Evolutionary conservation across 2,113 vertebrate genomes (phyloP), one percentile per base, ranked within the genome.

Genomic region (Corythoichthys intestinalis): DNA sequence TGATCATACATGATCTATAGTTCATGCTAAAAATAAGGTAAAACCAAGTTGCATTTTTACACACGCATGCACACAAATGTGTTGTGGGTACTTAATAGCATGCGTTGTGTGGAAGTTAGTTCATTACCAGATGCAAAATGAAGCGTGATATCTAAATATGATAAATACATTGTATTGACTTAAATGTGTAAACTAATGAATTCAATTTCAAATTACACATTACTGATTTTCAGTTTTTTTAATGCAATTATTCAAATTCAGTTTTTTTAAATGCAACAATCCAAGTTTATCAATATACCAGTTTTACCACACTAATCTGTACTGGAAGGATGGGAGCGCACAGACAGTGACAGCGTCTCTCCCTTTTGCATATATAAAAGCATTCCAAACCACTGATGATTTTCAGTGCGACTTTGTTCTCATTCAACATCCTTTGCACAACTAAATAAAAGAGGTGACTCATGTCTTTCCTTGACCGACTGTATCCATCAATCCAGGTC

Each of bases 321-420:
- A 28, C 6, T 53, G 52, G 0, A 6, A n/a, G 5, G n/a, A n/a
- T 2, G 5, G 3, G 13, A 28, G 14, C 2, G 14, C n/a, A n/a
- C 15, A 53, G n/a, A n/a, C 52, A 56, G 53, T 56, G 53, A 56
- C 53, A 54, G 20, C 6, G 4, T 54, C 5, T 44, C 9, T 44
- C 34, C 68, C 73, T 50, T 53, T 66, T 65, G 59, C 62, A 46
- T 47, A 44, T 67, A 67, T 48, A 63, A 41, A 66, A 17, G 28
- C 68, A 74, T 46, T 76, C 74, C 67, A 66, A 79, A 82, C 66
- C 65, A 35, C 62, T 38, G 67, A 71, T 49, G 57, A 5, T 72
- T 64, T 66, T 75, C 65, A 82, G 71, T 64, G 62, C 62, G 17
- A 47, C 64, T 41, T 46, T 12, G 9, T 67, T 75, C 65, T 77